Conservation (phyloP, 2,888 invertebrate genomes). For the Nebria salina region DNA sequence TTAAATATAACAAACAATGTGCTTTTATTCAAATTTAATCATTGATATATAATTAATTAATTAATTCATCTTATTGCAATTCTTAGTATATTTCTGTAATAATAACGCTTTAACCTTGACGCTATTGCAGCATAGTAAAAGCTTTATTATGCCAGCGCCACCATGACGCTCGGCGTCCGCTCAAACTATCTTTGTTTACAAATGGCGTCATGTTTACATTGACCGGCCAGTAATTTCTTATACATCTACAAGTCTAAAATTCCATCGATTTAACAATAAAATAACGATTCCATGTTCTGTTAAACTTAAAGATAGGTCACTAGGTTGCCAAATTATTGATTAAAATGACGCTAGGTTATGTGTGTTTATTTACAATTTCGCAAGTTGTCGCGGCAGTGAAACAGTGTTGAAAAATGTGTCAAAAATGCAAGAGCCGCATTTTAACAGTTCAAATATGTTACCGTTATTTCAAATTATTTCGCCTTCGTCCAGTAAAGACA, state of each 20-base stretch:
- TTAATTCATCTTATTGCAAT: too few relatives aligned
- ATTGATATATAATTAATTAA: too few relatives aligned
- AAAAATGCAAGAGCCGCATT: slow-evolving; percentile 25
- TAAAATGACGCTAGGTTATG: slow-evolving; percentile 42
- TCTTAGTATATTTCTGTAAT: too few relatives aligned
- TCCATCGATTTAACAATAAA: slow-evolving; percentile 10
- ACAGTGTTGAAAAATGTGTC: slow-evolving; percentile 22
- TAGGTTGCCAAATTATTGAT: slow-evolving; percentile 42
- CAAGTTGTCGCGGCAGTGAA: not conserved
- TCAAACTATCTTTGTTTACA: slow-evolving; percentile 34
- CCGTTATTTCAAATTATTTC: slow-evolving; percentile 51
- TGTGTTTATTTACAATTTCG: slow-evolving; percentile 17
- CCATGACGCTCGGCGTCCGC: not conserved
- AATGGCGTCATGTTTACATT: slow-evolving; percentile 36
- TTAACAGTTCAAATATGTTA: slow-evolving; percentile 48
- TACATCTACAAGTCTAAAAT: not conserved
- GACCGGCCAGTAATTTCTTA: not conserved
- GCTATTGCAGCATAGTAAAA: not conserved
- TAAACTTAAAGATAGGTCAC: slow-evolving; percentile 25
- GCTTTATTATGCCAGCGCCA: not conserved
- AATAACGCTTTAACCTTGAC: not conserved
- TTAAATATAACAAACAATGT: too few relatives aligned
- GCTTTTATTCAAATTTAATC: too few relatives aligned
- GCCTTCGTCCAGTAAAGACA: slow-evolving; percentile 48
- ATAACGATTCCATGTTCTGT: not conserved